Evolutionary conservation across 2,888 invertebrate genomes (phyloP), one percentile per base, ranked within the genome.

Genomic region (Omphaloscelis lunosa): DNA sequence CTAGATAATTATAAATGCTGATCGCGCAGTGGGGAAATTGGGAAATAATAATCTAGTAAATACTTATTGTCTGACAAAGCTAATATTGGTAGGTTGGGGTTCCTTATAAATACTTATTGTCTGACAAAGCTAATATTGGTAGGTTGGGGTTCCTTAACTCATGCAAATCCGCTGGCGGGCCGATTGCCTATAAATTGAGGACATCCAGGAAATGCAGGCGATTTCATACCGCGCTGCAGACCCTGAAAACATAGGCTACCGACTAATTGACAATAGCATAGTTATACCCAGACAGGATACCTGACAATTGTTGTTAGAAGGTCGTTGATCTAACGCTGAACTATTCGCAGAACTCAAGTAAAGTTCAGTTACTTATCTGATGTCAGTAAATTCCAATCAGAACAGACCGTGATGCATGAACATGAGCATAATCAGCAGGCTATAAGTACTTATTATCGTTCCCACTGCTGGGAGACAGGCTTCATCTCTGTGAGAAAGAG

Each of bases 181-280:
- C 56, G 56, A 2, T 20, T 62, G 69, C 51, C 29, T 53, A 20
- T 56, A 84, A 86, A 84, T 84, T 84, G 85, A 63, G 69, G 45
- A 86, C 74, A 70, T 84, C 87, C 83, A 84, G 83, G 83, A 86
- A 74, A 86, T 84, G 87, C 87, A 86, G 41, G n/a, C 65, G 80
- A 65, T 56, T 72, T 73, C 41, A 51, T 34, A 59, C 4, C 51
- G 77, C 4, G 23, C 39, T 23, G 23, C 45, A 84, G 83, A 68
- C 87, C 80, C 39, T 83, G 84, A 84, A 86, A 86, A 78, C 74
- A 62, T 79, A 11, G 29, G 48, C 58, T n/a, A 62, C 27, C 62
- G 29, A 58, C 67, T 71, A 84, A 84, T 79, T 72, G 61, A 62
- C 80, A 84, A 86, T 84, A 41, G 53, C 59, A 27, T 71, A 9